Percentiles rank a stretch among this genome's conserved stretches.
phyloP scores from a whole-genome alignment of 1,140 invertebrate species.

The Micrasema longulum region DNA sequence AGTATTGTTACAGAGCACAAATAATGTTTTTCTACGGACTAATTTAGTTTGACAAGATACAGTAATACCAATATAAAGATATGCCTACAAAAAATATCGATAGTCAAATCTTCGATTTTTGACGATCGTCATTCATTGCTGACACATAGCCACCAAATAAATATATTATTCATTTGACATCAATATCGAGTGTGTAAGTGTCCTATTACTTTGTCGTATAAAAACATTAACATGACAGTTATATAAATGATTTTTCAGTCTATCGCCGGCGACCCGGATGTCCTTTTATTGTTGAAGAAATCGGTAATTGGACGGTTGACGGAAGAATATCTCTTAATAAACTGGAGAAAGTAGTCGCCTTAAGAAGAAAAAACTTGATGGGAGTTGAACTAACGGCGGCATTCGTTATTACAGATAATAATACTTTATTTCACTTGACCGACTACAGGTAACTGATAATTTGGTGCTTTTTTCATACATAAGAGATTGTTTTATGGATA shows the following conservation, averaged over 20 bases:
- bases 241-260: conserved; percentile 50
- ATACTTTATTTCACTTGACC: conserved; percentile 71
- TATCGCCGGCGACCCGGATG: conserved; percentile 57
- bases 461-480: no score
- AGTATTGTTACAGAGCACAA: not conserved
- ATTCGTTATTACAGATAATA: conserved; percentile 70
- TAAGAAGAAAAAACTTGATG: conserved; percentile 62
- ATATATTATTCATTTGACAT: not conserved
- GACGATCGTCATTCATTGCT: not conserved
- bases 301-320: conserved; percentile 58
- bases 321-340: conserved; percentile 53
- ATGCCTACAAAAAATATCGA: not conserved
- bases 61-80: not conserved
- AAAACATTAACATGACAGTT: no score
- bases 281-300: conserved; percentile 56
- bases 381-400: conserved; percentile 55
- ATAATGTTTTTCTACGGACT: not conserved
- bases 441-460: conserved; percentile 66
- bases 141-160: not conserved
- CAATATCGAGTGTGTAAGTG: not conserved
- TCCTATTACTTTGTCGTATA: not conserved
- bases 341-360: conserved; percentile 50
- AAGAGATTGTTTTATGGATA: no score
- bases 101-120: not conserved
- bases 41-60: no score